Percentiles rank a stretch among this genome's conserved stretches.
Conservation (phyloP, 2,888 invertebrate species). For the Rhagonycha lutea region DNA sequence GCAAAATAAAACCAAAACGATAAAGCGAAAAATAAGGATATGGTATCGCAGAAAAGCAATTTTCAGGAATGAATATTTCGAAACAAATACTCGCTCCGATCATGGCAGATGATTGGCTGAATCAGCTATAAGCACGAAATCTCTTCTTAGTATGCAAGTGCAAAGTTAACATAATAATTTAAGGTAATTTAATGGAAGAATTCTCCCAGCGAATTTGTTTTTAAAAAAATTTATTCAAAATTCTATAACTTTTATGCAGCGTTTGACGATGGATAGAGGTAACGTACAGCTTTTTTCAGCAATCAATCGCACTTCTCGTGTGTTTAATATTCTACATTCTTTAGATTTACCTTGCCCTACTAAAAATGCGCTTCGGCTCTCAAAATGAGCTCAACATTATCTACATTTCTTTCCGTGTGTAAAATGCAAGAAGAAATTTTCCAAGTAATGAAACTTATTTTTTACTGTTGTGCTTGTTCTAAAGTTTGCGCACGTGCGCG, state of each 20-base stretch:
- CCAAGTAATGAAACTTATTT: background rate
- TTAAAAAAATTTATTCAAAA: background rate
- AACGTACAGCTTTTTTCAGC: background rate
- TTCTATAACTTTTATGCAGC: background rate
- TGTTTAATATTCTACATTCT: background rate
- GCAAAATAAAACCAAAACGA: background rate
- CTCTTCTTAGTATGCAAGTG: background rate
- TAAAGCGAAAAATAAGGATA: background rate
- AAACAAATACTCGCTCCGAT: conserved; percentile 1
- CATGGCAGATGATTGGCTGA: background rate
- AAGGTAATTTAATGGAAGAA: background rate
- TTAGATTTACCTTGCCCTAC: background rate
- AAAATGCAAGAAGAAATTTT: background rate
- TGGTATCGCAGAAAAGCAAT: background rate
- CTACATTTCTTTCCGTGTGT: background rate
- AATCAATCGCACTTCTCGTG: background rate
- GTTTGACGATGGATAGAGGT: background rate
- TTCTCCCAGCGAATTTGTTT: background rate
- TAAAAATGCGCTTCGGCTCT: background rate
- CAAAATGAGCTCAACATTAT: background rate
- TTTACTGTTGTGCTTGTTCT: background rate
- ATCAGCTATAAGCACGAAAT: background rate
- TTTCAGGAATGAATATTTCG: background rate
- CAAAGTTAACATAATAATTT: background rate
- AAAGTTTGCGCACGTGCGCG: background rate